Evolutionary conservation across 2,797 vertebrate genomes (phyloP).

Genomic region (Remorina albescens): DNA sequence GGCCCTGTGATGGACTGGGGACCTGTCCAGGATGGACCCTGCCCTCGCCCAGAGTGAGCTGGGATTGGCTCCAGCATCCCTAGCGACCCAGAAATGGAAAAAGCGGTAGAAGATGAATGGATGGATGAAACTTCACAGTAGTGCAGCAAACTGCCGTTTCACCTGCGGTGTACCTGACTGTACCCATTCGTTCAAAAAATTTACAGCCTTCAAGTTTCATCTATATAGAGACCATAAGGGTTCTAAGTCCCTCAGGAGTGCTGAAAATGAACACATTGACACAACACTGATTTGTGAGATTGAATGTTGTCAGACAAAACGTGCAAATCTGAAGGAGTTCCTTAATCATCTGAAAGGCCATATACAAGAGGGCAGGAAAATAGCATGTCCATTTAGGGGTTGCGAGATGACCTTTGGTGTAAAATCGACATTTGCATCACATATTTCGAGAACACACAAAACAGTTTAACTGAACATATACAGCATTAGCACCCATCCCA

Average conservation of each 20-base stretch:
- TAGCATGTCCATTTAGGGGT: too few relatives aligned
- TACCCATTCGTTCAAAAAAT: slow-evolving; percentile 28
- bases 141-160: too few relatives aligned
- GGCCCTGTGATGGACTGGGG: too few relatives aligned
- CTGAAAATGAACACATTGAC: not conserved
- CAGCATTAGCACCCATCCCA: not conserved
- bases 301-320: slow-evolving; percentile 5
- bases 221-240: slow-evolving; percentile 40
- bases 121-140: too few relatives aligned
- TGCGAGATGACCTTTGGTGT: slow-evolving; percentile 12
- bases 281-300: slow-evolving; percentile 9
- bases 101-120: too few relatives aligned
- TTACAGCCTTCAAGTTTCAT: slow-evolving; percentile 44
- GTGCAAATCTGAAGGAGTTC: slow-evolving; percentile 20
- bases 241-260: not conserved
- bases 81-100: too few relatives aligned
- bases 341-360: slow-evolving; percentile 27
- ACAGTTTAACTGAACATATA: slow-evolving; percentile 16
- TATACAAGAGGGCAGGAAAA: slow-evolving; percentile 32
- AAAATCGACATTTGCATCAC: slow-evolving; percentile 8
- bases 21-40: too few relatives aligned
- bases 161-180: slow-evolving; percentile 1
- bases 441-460: slow-evolving; percentile 26
- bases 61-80: too few relatives aligned
- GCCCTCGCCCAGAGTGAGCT: too few relatives aligned